Percentiles rank a stretch among this genome's conserved stretches.
phyloP scores from a whole-genome alignment of 2,888 invertebrate species.

The Drosophila borealis region DNA sequence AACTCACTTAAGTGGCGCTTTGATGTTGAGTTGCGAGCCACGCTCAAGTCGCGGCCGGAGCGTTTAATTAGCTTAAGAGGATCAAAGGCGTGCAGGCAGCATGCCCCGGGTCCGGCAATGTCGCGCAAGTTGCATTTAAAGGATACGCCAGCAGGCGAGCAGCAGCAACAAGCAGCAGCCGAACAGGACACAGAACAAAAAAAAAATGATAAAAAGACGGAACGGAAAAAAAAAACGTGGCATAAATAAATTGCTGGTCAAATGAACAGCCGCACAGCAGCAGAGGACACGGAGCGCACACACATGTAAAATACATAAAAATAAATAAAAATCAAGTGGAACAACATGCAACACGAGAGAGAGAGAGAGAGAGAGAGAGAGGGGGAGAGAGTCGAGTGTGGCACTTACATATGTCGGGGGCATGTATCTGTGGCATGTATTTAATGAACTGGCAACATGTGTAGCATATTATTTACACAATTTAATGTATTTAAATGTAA shows the following conservation, averaged over 20 bases:
- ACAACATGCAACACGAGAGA: slow-evolving; percentile 4
- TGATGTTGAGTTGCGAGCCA: slow-evolving; percentile 73
- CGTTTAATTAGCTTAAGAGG: slow-evolving; percentile 73
- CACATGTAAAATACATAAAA: slow-evolving; percentile 27
- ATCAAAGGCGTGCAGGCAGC: slow-evolving; percentile 60
- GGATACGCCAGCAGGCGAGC: slow-evolving; percentile 82
- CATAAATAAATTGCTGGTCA: slow-evolving; percentile 79
- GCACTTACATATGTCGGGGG: slow-evolving; percentile 60
- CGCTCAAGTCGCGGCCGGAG: slow-evolving; percentile 51
- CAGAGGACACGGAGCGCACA: slow-evolving; percentile 19
- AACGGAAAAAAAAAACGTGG: slow-evolving; percentile 29
- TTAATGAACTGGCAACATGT: slow-evolving; percentile 81
- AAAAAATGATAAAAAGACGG: slow-evolving; percentile 8
- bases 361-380: not conserved
- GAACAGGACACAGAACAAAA: slow-evolving; percentile 13
- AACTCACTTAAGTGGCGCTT: slow-evolving; percentile 80
- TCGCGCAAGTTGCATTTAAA: slow-evolving; percentile 83
- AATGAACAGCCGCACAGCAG: slow-evolving; percentile 56
- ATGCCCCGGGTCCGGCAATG: slow-evolving; percentile 29
- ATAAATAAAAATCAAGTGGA: not conserved
- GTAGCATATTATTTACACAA: slow-evolving; percentile 81
- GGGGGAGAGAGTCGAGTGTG: slow-evolving; percentile 9
- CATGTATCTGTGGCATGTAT: slow-evolving; percentile 78
- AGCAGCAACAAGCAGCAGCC: slow-evolving; percentile 61
- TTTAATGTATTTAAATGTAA: slow-evolving; percentile 81